Conservation (phyloP, 2,888 invertebrate genomes). For the Plebejus anna region DNA sequence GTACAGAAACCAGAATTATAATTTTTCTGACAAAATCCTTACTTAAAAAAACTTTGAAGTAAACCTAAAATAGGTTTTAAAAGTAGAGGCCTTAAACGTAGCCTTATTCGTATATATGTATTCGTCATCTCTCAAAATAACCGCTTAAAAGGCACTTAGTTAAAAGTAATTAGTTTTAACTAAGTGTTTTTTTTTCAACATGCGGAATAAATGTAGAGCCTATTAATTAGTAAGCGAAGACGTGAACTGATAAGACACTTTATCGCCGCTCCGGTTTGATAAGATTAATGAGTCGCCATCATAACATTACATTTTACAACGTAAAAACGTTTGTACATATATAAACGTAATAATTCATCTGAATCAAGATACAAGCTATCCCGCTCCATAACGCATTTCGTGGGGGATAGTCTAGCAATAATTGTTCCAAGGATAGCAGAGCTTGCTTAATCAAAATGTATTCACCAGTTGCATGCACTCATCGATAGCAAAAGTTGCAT, state of each 20-base stretch:
- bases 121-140: neutral
- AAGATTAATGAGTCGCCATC: slow-evolving; percentile 16
- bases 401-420: no score
- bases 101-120: neutral
- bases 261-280: slow-evolving; percentile 10
- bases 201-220: neutral
- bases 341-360: no score
- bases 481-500: no score
- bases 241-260: slow-evolving; percentile 3
- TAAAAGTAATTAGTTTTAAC: neutral
- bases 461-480: no score
- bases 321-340: neutral
- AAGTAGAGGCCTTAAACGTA: neutral
- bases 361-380: no score
- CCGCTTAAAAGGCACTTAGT: neutral
- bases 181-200: neutral
- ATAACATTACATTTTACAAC: neutral
- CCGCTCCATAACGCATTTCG: no score
- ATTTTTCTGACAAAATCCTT: no score
- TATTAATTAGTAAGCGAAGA: slow-evolving; percentile 16
- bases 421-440: no score
- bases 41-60: no score
- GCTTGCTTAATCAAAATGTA: no score
- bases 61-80: no score
- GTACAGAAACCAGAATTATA: no score